Evolutionary conservation across 92 coral and sea anemone species (phyloP), one percentile per base, ranked within the genome.

Genomic region (Epizoanthus rinbou): DNA sequence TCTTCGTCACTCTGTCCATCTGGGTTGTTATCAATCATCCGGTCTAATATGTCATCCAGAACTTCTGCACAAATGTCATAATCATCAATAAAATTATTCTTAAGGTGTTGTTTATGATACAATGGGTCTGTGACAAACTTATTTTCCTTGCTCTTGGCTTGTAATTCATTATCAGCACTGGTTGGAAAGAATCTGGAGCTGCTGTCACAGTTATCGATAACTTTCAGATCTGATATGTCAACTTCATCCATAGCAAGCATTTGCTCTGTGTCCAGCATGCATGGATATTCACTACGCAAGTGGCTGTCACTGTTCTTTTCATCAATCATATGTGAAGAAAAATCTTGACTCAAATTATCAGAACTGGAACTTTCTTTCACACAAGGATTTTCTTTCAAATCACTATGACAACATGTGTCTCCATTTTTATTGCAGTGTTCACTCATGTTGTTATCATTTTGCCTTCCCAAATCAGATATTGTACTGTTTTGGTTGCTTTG

Each of bases 211-310:
- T 62, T 45, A 43, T 63, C 39, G 3, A 71, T 57, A 8, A 86
- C 85, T 45, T n/a, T 80, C 23, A 89, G 89, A n/a, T 85, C 89
- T 14, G 57, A 63, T 19, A 76, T 52, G 45, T 89, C 89, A 5
- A 89, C 85, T 35, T 73, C 89, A 35, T 89, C 92, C 92, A 89
- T 89, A 8, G 76, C 79, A n/a, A 89, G 83, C 15, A 80, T 79
- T 17, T 7, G 50, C 41, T 78, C 82, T 31, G 24, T 37, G 57
- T 41, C 43, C 52, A 62, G 16, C 3, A 52, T 37, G 22, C 14
- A n/a, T 9, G 39, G 14, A 2, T 57, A 73, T 1, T 57, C 80
- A 54, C 10, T 70, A 16, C 35, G 11, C 7, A 22, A 58, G 24
- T 3, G 33, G 18, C 57, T 39, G 64, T 57, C 60, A 39, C 35